Evolutionary conservation across 2,888 invertebrate genomes (phyloP), one percentile per base, ranked within the genome.

Genomic region (Limenitis arthemis): DNA sequence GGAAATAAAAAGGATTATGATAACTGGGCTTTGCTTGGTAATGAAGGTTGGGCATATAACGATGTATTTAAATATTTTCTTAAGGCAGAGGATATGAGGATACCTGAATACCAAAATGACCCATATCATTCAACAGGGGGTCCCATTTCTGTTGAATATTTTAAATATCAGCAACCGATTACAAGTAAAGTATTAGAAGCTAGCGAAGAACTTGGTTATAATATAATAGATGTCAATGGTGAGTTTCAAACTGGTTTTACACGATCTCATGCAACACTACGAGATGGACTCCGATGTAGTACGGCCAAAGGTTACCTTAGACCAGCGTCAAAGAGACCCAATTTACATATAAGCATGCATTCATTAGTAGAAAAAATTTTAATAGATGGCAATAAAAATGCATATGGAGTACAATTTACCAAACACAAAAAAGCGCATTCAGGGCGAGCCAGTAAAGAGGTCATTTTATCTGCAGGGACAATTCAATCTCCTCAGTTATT

Each of bases 1-100:
- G 97, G 96, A 0, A 95, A 97, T 69, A 89, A 88, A 47, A 87
- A 81, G 4, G 97, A 97, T 70, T 97, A 95, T 72, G 94, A 97
- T 66, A 80, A 87, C n/a, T 97, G 97, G 97, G 92, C 90, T 20
- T 73, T 70, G 8, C 70, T 92, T 68, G 97, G 96, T 0, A 86
- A 91, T 63, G 70, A 77, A 1, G 96, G 93, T 1, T 97, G 97
- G 97, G 88, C 91, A 33, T 95, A 92, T 69, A 82, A 89, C 0
- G 90, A 90, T 47, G 86, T 95, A 0, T 74, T 95, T 34, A 90
- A 90, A 8, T 95, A 95, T 68, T 95, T 95, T 69, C 89, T 89
- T 58, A 95, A 93, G 77, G 89, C 92, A 0, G 95, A 96, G 78
- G 91, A 94, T 69, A 93, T 92, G 77, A 87, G 88, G 51, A 92